Percentiles rank a stretch among this genome's conserved stretches.
phyloP scores from a whole-genome alignment of 1,140 invertebrate genomes.

The Drosophila nannoptera region DNA sequence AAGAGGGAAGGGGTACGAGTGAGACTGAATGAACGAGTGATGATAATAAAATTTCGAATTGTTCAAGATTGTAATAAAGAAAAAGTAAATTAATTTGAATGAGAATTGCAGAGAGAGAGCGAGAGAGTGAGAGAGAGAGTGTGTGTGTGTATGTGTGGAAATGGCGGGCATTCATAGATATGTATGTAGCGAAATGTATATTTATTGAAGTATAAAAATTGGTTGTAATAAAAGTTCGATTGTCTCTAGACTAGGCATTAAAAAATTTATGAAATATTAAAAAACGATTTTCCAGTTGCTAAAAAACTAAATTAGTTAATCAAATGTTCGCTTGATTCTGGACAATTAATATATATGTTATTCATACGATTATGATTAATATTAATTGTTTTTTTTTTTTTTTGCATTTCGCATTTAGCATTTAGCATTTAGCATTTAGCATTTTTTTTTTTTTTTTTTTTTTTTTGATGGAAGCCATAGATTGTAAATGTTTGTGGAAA shows the following conservation, averaged over 20 bases:
- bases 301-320: slow-evolving; percentile 65
- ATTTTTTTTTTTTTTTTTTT: slow-evolving; percentile 48
- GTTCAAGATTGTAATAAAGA: slow-evolving; percentile 1
- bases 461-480: slow-evolving; percentile 23
- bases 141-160: background rate
- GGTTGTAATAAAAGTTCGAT: slow-evolving; percentile 52
- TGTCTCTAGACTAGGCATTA: slow-evolving; percentile 39
- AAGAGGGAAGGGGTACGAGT: background rate
- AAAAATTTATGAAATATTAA: slow-evolving; percentile 59
- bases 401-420: background rate
- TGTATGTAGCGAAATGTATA: slow-evolving; percentile 57
- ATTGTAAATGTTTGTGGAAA: slow-evolving; percentile 28
- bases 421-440: no score
- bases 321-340: slow-evolving; percentile 5
- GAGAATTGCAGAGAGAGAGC: slow-evolving; percentile 2
- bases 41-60: slow-evolving; percentile 8
- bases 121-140: slow-evolving; percentile 15
- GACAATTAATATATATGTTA: slow-evolving; percentile 19
- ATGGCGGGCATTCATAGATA: slow-evolving; percentile 44
- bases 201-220: slow-evolving; percentile 73
- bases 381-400: slow-evolving; percentile 14
- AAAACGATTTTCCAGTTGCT: slow-evolving; percentile 54
- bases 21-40: background rate
- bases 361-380: slow-evolving; percentile 7
- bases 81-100: slow-evolving; percentile 4